Conservation (phyloP, 2,113 vertebrate species). For the Pedionomus torquatus region DNA sequence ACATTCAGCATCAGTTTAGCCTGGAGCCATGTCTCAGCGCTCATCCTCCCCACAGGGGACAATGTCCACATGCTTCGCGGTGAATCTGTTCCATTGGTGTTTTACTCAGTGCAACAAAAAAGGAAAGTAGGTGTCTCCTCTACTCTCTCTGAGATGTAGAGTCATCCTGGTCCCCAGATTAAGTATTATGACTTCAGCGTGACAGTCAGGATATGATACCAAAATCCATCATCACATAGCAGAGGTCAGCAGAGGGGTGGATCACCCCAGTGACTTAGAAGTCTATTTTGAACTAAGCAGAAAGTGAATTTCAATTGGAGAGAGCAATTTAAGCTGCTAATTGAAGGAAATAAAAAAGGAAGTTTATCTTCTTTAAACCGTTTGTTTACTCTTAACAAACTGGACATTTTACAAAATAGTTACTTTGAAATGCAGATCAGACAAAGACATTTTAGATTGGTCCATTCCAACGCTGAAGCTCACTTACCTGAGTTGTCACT, state of each 20-base stretch:
- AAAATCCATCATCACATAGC: neutral
- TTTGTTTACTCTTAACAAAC: neutral
- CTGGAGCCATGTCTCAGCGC: neutral
- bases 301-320: neutral
- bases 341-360: neutral
- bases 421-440: neutral
- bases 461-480: neutral
- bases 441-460: neutral
- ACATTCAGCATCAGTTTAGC: neutral
- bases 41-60: neutral
- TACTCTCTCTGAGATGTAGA: neutral
- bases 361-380: neutral
- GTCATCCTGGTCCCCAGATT: neutral
- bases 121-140: neutral
- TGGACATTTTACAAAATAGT: neutral
- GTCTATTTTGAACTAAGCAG: neutral
- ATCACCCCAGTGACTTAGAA: rapidly evolving
- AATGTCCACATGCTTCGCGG: neutral
- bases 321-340: neutral
- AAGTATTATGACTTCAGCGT: neutral
- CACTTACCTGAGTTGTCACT: neutral
- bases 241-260: neutral
- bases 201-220: neutral
- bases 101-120: neutral
- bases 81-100: neutral